Evolutionary conservation across 2,888 invertebrate genomes (phyloP), one percentile per base, ranked within the genome.

Genomic region (Bombylius discolor): DNA sequence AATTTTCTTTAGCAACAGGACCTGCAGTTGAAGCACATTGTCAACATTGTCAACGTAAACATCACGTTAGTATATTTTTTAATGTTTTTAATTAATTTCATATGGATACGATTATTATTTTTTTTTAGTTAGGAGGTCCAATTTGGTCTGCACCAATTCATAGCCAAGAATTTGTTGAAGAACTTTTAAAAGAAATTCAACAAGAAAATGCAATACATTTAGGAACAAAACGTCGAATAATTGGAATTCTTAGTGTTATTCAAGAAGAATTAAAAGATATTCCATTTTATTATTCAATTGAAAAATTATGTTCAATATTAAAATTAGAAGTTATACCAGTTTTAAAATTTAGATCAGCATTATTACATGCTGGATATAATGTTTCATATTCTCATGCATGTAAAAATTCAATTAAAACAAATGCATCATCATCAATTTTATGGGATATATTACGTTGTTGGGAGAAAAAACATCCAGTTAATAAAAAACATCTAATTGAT

Each of bases 391-490:
- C 97, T 0, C 99, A 99, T 76, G 88, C 90, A 56, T 81, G 82
- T 60, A 89, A 87, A 68, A 82, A 83, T 62, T 93, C 95, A 0
- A 77, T 98, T 32, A 99, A 99, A 76, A 98, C 98, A 0, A 79
- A 89, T 68, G 98, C 98, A 5, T 94, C 99, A 0, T 75, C 84
- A 46, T 73, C 77, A 3, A 78, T 95, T 11, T 68, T 99, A 23
- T 99, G 98, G 98, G 96, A 97, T 72, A 82, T 97, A 55, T 79
- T 97, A 64, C 78, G 93, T 58, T 80, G 82, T 49, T 94, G 93
- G 92, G 84, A 81, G 62, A 79, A 79, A 61, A 67, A 73, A 0
- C 82, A 87, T 70, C 87, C 88, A 0, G 79, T 82, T 5, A 83
- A 80, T 60, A 72, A 79, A 36, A 80, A 83, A 58, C 80, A 85